Base-by-base conservation (phyloP, 2,888 invertebrate species). In the Lepidonotus clava region DNA sequence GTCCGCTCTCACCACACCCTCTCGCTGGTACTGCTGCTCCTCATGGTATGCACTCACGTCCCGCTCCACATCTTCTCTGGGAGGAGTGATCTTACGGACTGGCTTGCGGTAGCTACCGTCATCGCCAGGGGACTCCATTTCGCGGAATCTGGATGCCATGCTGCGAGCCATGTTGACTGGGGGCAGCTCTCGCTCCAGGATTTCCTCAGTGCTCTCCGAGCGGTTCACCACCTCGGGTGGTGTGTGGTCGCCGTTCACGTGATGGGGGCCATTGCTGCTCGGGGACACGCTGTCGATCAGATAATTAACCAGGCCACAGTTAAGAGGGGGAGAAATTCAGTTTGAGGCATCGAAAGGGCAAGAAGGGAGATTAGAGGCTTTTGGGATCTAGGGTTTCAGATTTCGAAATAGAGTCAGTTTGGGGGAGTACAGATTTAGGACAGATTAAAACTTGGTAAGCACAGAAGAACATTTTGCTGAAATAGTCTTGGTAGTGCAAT, bases 131-230 rank as follows among this genome's bases (percentile, higher is more conserved):
- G 36, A 40, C 40, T 87, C 83, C 46, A 84, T 38, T 1, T 86
- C 84, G 32, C 85, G 71, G 84, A 90, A 90, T 86, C 84, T 89
- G 4, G 89, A 86, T 53, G 86, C 85, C 56, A 90, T 24, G 85
- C 87, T 89, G 51, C 87, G 66, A 5, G 90, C 85, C 34, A 88
- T 85, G 67, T 86, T 84, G 2, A 87, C 83, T 32, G 88, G 88
- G 14, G 90, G 90, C 8, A 90, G 86, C 46, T 90, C 89, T 4
- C 87, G 88, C 8, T 86, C 89, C 14, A 86, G 56, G 56, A 87
- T 83, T 53, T 84, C 88, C 11, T 67, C 80, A 24, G 67, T 83
- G 32, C 85, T 85, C 34, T 83, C 88, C 36, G 86, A 56, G 14
- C 83, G 83, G 38, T 83, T 83, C 34, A 83, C 83, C 53, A 83